phyloP scores from a whole-genome alignment of 2,888 invertebrate species.

The Antheraea assamensis region DNA sequence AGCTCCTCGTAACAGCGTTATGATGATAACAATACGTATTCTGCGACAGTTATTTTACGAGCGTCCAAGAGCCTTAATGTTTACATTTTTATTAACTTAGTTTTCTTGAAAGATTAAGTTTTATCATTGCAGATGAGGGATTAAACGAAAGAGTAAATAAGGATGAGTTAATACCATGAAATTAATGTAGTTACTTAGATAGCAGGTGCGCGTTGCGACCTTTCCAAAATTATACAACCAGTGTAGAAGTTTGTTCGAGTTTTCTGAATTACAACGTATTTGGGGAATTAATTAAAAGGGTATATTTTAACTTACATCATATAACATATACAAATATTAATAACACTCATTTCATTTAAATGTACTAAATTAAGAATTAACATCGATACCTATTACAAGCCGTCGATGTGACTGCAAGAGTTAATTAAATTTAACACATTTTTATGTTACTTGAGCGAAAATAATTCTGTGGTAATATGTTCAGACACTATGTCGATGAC shows the following conservation, averaged over 20 bases:
- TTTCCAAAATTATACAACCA: conserved; percentile 34
- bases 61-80: conserved; percentile 1
- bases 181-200: conserved; percentile 30
- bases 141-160: conserved; percentile 31
- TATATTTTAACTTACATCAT: conserved; percentile 9
- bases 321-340: not conserved
- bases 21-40: conserved; percentile 51
- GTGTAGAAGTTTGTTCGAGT: conserved; percentile 23
- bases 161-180: conserved; percentile 30
- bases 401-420: not conserved
- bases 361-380: not conserved
- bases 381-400: not conserved
- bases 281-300: conserved; percentile 24
- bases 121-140: conserved; percentile 28
- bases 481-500: no score
- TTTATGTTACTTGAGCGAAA: not conserved
- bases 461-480: no score
- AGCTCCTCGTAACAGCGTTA: conserved; percentile 59
- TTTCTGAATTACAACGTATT: conserved; percentile 32
- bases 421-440: not conserved
- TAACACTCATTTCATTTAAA: not conserved
- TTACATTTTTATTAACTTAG: not conserved
- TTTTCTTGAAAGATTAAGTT: conserved; percentile 23
- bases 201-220: conserved; percentile 35
- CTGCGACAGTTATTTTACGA: conserved; percentile 23